Conservation (phyloP, 2,797 vertebrate species). For the Scyliorhinus canicula region DNA sequence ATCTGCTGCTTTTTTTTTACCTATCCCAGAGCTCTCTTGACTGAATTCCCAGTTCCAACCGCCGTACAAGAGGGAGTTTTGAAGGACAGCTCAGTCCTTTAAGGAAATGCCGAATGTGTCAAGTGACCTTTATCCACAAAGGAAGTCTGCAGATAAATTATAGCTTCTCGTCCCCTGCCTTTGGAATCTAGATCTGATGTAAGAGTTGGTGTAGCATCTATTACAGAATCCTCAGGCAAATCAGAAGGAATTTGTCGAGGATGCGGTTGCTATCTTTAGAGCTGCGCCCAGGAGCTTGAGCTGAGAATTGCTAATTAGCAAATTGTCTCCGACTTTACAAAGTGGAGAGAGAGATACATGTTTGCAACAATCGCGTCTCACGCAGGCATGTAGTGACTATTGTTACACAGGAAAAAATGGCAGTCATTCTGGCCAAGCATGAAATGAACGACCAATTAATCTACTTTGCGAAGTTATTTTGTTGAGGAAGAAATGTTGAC, state of each 20-base stretch:
- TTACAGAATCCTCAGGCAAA: neutral
- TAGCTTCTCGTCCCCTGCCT: neutral
- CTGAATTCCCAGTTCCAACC: neutral
- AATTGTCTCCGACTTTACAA: neutral
- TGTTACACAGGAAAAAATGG: neutral
- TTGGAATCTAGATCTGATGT: neutral
- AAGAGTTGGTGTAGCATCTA: too few relatives aligned
- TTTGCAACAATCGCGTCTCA: slow-evolving; percentile 4
- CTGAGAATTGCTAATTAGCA: neutral
- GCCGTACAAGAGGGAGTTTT: neutral
- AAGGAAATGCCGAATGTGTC: neutral
- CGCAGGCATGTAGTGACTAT: neutral
- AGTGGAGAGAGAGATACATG: neutral
- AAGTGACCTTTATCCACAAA: neutral
- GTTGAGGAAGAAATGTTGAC: neutral
- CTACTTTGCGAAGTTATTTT: neutral
- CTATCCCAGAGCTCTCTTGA: neutral
- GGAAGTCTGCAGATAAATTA: neutral
- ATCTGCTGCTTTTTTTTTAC: neutral
- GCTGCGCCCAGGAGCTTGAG: neutral
- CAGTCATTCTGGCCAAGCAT: neutral
- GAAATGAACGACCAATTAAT: neutral
- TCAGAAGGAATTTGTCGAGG: neutral
- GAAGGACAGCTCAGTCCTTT: neutral
- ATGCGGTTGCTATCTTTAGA: neutral